Evolutionary conservation across 1,140 invertebrate genomes (phyloP).

Genomic region (Nautilus pompilius): DNA sequence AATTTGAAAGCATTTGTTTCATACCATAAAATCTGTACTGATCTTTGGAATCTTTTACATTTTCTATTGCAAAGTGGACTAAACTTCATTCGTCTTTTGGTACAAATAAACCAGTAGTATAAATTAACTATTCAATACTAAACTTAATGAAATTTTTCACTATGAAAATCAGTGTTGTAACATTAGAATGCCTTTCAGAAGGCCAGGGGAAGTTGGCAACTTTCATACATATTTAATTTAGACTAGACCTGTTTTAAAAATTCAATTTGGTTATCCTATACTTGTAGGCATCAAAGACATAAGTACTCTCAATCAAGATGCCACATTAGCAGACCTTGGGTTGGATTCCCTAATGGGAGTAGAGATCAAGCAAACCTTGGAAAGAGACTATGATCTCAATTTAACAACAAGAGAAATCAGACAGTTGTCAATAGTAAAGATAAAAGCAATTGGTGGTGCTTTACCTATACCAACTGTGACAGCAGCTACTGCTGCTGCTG

Average conservation of each 20-base stretch:
- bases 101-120: too few species aligned
- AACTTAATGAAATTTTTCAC: too few species aligned
- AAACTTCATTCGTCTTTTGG: too few species aligned
- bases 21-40: too few species aligned
- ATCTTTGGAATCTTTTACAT: too few species aligned
- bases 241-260: conserved; percentile 6
- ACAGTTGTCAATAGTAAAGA: conserved; percentile 57
- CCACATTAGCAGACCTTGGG: conserved; percentile 84
- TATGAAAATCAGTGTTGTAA: too few species aligned
- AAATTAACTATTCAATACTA: too few species aligned
- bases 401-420: conserved; percentile 88
- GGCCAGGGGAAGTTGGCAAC: too few species aligned
- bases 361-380: conserved; percentile 94
- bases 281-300: conserved; percentile 72
- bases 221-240: too few species aligned
- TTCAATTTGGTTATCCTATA: background rate
- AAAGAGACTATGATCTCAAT: conserved; percentile 85
- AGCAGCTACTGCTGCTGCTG: background rate
- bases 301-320: conserved; percentile 68
- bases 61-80: too few species aligned
- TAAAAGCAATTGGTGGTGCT: conserved; percentile 63
- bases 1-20: too few species aligned
- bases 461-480: background rate
- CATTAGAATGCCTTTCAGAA: too few species aligned
- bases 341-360: conserved; percentile 98